phyloP scores from a whole-genome alignment of 1,140 invertebrate genomes.

The Nomia melanderi region DNA sequence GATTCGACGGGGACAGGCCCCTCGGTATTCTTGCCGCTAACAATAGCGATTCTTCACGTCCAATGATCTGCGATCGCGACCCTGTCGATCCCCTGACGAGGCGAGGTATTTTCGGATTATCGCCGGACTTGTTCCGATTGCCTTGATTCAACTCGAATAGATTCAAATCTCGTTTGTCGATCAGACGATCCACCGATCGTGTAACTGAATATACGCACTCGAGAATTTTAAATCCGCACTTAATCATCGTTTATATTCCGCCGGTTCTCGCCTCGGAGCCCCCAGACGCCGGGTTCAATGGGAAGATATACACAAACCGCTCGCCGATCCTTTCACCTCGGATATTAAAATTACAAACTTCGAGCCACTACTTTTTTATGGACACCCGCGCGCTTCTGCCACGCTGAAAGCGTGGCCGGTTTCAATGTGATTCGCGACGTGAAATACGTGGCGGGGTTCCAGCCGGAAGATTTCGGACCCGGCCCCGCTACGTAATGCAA shows the following conservation, averaged over 20 bases:
- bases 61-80: background rate
- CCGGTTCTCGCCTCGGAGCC: too few species aligned
- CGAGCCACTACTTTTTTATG: background rate
- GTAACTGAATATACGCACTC: too few species aligned
- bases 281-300: too few species aligned
- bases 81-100: too few species aligned
- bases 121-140: too few species aligned
- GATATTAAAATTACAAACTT: background rate
- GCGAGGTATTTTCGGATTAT: too few species aligned
- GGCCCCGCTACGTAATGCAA: background rate
- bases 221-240: too few species aligned
- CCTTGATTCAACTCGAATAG: too few species aligned
- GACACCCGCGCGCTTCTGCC: background rate
- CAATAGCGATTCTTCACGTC: background rate
- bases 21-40: background rate
- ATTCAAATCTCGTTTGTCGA: too few species aligned
- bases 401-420: too few species aligned
- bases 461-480: background rate
- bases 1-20: background rate
- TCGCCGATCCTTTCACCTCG: background rate
- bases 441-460: background rate
- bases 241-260: too few species aligned
- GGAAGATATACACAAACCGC: background rate
- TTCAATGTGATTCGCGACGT: background rate
- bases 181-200: too few species aligned